Base-by-base conservation (phyloP, 2,888 invertebrate species). In the Stegana nigrithorax region DNA sequence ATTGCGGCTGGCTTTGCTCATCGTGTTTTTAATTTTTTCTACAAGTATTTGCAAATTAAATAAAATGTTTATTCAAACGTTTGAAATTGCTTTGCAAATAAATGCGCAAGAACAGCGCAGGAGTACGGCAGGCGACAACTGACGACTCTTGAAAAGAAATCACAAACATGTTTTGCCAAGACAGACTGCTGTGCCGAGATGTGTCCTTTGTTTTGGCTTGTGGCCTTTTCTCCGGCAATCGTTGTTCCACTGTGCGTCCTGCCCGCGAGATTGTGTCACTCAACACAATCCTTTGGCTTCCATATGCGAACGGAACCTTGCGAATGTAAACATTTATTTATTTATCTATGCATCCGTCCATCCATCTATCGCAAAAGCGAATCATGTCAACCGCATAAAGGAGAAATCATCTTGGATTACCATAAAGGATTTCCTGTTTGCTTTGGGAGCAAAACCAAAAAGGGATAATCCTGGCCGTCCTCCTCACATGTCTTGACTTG, bases 351-450 rank as follows among this genome's bases (percentile, higher is more conserved):
- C 65, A 69, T 69, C 69, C 78, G 78, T 76, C 81, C 81, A 81
- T 69, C 69, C 78, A 80, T 76, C 81, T 81, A 81, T 81, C 81
- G 76, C 73, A 72, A 73, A 81, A 81, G 74, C 78, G 73, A 81
- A 76, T 80, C 81, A 82, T 78, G 81, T 82, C 80, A 82, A 81
- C 75, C 78, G 73, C 81, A 82, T 72, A 72, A 74, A 72, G 67
- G 72, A 62, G 63, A 66, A 65, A 67, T 70, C 75, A 74, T 80
- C 75, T 74, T 77, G 80, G 73, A 75, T 78, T 80, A 80, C 76
- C 78, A 78, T 75, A 78, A 80, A 70, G 71, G 73, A 39, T 47
- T 21, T 45, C 6, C 23, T 47, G 12, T 45, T 36, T 36, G 7
- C 19, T 19, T 17, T 45, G 10, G 19, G 23, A 47, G 10, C 21